Base-by-base conservation (phyloP, 2,797 vertebrate species). In the Typhlichthys subterraneus region DNA sequence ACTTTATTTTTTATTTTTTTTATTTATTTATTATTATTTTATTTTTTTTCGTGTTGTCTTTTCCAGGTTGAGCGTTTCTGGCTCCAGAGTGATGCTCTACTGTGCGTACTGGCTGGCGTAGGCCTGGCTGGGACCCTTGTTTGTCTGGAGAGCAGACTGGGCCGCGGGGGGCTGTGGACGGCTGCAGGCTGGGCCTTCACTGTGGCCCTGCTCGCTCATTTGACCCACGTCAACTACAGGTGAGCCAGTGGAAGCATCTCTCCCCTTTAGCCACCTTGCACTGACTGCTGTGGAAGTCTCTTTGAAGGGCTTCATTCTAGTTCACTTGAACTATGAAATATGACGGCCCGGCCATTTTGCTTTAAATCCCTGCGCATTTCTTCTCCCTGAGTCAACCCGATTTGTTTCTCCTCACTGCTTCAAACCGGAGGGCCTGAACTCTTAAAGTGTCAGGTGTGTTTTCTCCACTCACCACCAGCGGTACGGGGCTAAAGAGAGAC, bases 11-110 rank as follows among this genome's bases (percentile, higher is more conserved):
- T 47, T n/a, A n/a, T n/a, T n/a, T n/a, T n/a, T n/a, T n/a, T n/a
- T n/a, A n/a, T n/a, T n/a, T n/a, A n/a, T n/a, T n/a, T n/a, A n/a
- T n/a, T n/a, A n/a, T 4, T 59, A 14, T 54, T 2, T 19, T 19
- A 2, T 23, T 23, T 23, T 23, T 23, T 23, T 23, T 23, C 23
- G 23, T 23, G 61, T 48, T 14, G 46, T 59, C 67, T 57, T 65
- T 67, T 5, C 23, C 80, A 99, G 97, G 96, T 99, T 67, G 97
- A 99, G 74, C 89, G 97, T 50, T 99, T 99, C 89, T 99, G 97
- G 97, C 91, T 99, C 75, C 97, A 99, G 92, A 95, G 96, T 61
- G 95, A 95, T 0, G 95, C 94, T 0, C 94, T 93, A 50, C 83
- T 98, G 78, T 96, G 94, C 0, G 93, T 97, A 77, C 92, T 99